Conservation (phyloP, 92 coral and sea anemone species). For the Actinostola sp. region DNA sequence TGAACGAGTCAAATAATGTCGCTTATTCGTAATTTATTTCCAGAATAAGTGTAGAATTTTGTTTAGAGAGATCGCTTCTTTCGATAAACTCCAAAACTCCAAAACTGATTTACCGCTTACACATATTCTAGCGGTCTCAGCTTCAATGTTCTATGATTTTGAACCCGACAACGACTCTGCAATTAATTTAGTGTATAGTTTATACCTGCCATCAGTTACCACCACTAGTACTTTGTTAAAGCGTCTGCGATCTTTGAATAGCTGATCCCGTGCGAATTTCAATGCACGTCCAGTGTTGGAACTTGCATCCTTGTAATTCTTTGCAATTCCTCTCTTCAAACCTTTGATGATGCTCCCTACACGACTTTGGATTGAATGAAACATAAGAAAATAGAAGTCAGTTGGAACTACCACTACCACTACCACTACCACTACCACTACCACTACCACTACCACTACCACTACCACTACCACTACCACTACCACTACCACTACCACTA, state of each 20-base stretch:
- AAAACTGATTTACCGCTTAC: no score
- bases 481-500: no score
- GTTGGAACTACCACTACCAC: no score
- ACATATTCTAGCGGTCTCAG: not conserved
- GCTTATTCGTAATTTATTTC: no score
- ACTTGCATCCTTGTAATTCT: not conserved
- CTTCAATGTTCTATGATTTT: not conserved
- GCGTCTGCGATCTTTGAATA: constrained; percentile 8
- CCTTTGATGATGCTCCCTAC: constrained; percentile 18
- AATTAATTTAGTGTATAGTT: not conserved
- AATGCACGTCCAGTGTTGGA: constrained; percentile 22
- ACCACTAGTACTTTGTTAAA: constrained; percentile 29
- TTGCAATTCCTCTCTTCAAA: constrained; percentile 1
- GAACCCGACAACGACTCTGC: not conserved
- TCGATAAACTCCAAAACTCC: no score
- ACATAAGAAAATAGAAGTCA: no score
- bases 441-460: no score
- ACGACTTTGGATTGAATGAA: not conserved
- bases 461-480: no score
- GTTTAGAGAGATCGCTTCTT: no score
- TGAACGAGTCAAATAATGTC: no score
- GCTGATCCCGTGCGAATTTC: not conserved
- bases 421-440: no score
- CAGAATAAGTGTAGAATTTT: no score
- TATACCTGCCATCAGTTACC: constrained; percentile 26